Percentiles rank a stretch among this genome's conserved stretches.
phyloP scores from a whole-genome alignment of 92 coral and sea anemone species.

The Hydrozoanthus gracilis region DNA sequence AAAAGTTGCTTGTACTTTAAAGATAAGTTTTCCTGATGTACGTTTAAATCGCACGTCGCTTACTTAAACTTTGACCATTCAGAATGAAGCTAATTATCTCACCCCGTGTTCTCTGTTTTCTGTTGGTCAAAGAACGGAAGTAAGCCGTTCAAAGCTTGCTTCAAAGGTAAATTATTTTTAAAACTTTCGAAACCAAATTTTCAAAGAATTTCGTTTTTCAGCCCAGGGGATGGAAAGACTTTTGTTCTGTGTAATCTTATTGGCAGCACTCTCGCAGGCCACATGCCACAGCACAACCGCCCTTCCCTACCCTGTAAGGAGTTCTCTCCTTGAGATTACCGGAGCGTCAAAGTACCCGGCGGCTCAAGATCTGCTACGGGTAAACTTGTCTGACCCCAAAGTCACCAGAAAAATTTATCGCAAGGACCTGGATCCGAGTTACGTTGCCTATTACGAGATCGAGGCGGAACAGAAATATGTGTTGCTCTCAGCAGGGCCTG shows the following conservation, averaged over 20 bases:
- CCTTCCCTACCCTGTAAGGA: slow-evolving; percentile 9
- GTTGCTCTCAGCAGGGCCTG: slow-evolving; percentile 53
- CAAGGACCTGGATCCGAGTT: slow-evolving; percentile 63
- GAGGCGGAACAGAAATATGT: slow-evolving; percentile 46
- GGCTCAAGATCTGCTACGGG: slow-evolving; percentile 4
- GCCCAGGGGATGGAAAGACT: too few relatives aligned
- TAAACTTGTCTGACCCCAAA: neutral
- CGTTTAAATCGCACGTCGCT: too few relatives aligned
- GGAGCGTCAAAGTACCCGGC: neutral
- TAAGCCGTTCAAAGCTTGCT: too few relatives aligned
- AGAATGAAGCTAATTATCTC: too few relatives aligned
- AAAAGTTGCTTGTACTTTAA: too few relatives aligned
- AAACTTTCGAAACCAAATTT: too few relatives aligned
- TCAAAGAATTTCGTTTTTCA: too few relatives aligned
- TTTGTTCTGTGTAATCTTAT: neutral
- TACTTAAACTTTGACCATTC: too few relatives aligned
- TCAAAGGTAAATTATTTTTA: too few relatives aligned
- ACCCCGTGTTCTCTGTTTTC: too few relatives aligned
- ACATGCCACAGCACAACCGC: neutral
- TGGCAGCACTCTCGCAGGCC: neutral
- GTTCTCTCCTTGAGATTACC: slow-evolving; percentile 4
- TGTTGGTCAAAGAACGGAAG: too few relatives aligned
- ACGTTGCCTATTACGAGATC: slow-evolving; percentile 65
- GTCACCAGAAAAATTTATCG: slow-evolving; percentile 58
- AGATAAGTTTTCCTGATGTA: too few relatives aligned